phyloP scores from a whole-genome alignment of 92 coral and sea anemone species.

The Galaxea fascicularis region DNA sequence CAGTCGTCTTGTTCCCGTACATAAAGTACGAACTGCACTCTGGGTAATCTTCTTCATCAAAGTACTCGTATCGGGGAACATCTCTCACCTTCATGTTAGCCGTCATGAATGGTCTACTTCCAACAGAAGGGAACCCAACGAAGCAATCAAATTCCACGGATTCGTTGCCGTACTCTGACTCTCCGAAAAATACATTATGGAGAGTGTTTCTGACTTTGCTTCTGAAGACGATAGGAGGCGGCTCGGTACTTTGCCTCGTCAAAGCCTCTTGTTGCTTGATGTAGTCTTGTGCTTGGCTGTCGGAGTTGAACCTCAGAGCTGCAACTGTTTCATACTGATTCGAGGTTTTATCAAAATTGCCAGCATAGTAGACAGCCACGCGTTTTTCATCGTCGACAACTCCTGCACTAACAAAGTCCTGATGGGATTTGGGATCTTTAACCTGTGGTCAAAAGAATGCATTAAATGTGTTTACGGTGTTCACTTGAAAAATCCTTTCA shows the following conservation, averaged over 20 bases:
- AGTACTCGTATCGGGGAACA: slow-evolving; percentile 67
- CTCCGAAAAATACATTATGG: slow-evolving; percentile 20
- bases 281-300: slow-evolving; percentile 8
- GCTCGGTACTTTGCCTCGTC: slow-evolving; percentile 18
- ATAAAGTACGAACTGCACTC: slow-evolving; percentile 62
- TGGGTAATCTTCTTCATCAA: slow-evolving; percentile 59
- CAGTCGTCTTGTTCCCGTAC: slow-evolving; percentile 56
- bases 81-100: slow-evolving; percentile 62
- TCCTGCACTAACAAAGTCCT: slow-evolving; percentile 65
- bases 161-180: slow-evolving; percentile 25
- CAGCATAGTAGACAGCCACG: slow-evolving; percentile 61
- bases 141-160: slow-evolving; percentile 35
- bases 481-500: too few species aligned
- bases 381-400: slow-evolving; percentile 25
- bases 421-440: slow-evolving; percentile 58
- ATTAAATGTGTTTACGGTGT: too few species aligned
- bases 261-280: neutral
- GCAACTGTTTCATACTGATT: slow-evolving; percentile 65
- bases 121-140: slow-evolving; percentile 46
- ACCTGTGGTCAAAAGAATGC: slow-evolving; percentile 16
- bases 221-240: slow-evolving; percentile 27
- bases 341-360: slow-evolving; percentile 50
- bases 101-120: slow-evolving; percentile 58
- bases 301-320: slow-evolving; percentile 35
- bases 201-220: slow-evolving; percentile 11